Evolutionary conservation across 2,888 invertebrate genomes (phyloP).

Genomic region (Troides helena): DNA sequence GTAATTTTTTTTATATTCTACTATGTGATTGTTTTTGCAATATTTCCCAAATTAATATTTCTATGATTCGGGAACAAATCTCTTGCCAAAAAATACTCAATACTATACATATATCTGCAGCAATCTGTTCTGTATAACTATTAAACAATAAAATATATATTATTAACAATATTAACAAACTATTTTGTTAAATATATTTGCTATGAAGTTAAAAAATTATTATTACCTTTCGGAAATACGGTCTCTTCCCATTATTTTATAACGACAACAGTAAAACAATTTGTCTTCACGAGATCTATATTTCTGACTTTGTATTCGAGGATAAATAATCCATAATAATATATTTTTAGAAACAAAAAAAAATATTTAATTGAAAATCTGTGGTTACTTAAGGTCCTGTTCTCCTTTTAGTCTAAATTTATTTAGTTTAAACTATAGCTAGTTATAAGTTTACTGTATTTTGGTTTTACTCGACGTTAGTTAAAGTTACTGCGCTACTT

Average conservation of each 20-base stretch:
- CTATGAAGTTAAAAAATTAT: no score
- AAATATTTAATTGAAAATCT: neutral
- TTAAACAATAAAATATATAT: no score
- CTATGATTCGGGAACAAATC: no score
- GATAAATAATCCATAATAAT: constrained; percentile 10
- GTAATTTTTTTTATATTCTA: no score
- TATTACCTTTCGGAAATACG: neutral
- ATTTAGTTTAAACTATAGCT: constrained; percentile 10
- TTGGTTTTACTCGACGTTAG: constrained; percentile 8
- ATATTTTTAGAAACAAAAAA: neutral
- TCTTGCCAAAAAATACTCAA: no score
- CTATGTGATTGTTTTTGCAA: no score
- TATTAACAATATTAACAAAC: no score
- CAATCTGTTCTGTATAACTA: no score
- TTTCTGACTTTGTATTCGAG: constrained; percentile 5
- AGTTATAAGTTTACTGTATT: neutral
- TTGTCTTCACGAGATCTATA: constrained; percentile 10
- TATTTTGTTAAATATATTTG: no score
- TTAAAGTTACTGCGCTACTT: constrained; percentile 16
- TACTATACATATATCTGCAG: no score
- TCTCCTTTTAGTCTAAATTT: neutral
- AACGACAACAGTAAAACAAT: constrained; percentile 7
- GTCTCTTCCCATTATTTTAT: neutral
- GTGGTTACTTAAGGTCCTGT: neutral
- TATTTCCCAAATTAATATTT: no score